Percentiles rank a stretch among this genome's conserved stretches.
Evolutionary conservation across 2,113 vertebrate species (phyloP).

Genomic region (Vicugna pacos): DNA sequence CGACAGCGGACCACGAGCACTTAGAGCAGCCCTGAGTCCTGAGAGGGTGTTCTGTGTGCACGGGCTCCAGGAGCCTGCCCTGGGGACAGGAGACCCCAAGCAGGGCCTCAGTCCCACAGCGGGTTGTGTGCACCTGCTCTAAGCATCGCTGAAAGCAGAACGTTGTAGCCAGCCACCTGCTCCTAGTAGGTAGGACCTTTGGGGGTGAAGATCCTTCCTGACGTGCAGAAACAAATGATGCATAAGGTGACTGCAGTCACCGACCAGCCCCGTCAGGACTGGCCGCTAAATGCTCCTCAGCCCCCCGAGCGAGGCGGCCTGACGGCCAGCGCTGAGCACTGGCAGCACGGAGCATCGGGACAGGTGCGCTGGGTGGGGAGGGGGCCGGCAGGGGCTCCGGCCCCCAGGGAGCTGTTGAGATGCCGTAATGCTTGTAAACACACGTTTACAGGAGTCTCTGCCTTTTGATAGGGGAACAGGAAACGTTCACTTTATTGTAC

Average conservation of each 20-base stretch:
- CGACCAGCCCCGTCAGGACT: not conserved
- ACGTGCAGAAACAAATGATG: not conserved
- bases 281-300: not conserved
- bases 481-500: not conserved
- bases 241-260: not conserved
- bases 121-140: not conserved
- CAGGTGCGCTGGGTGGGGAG: not conserved
- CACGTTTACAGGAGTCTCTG: not conserved
- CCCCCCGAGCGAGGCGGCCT: not conserved
- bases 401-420: not conserved
- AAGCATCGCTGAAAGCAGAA: not conserved
- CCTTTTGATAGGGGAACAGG: not conserved
- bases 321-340: not conserved
- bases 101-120: no score
- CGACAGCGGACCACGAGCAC: not conserved
- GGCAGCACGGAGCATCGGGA: not conserved
- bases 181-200: rapidly evolving
- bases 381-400: not conserved
- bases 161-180: not conserved
- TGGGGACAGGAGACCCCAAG: no score
- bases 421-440: no score
- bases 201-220: not conserved
- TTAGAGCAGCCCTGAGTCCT: not conserved
- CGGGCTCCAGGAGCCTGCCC: not conserved
- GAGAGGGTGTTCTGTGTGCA: not conserved